phyloP scores from a whole-genome alignment of 1,140 invertebrate genomes.

The Cotesia glomerata region DNA sequence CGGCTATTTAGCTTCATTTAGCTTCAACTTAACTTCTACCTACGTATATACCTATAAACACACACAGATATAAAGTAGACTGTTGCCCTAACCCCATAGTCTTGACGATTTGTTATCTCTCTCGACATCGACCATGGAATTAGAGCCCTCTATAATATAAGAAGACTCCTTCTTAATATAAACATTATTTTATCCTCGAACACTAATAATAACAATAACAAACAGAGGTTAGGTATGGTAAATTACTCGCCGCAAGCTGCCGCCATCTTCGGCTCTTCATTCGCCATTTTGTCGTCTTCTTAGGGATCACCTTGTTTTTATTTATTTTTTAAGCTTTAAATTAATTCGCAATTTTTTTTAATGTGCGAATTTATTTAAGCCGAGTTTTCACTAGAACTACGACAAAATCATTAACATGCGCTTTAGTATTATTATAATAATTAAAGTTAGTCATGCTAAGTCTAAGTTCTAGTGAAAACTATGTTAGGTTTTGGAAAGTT shows the following conservation, averaged over 20 bases:
- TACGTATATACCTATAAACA: too few relatives aligned
- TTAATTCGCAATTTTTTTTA: slow-evolving; percentile 6
- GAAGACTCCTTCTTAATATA: background rate
- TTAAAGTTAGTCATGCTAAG: background rate
- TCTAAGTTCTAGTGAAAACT: slow-evolving; percentile 57
- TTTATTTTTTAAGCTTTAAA: slow-evolving; percentile 35
- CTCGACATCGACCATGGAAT: too few relatives aligned
- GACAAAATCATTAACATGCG: background rate
- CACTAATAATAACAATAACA: slow-evolving; percentile 57
- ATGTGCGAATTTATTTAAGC: slow-evolving; percentile 5
- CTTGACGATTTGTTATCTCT: too few relatives aligned
- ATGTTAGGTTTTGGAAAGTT: slow-evolving; percentile 18
- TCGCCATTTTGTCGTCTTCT: slow-evolving; percentile 49
- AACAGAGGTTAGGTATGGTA: slow-evolving; percentile 61
- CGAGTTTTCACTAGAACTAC: slow-evolving; percentile 55
- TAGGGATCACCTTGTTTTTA: slow-evolving; percentile 47
- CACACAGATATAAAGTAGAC: too few relatives aligned
- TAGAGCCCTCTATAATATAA: background rate
- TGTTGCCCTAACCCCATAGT: too few relatives aligned
- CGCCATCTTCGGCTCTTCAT: slow-evolving; percentile 54
- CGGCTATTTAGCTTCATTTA: slow-evolving; percentile 48
- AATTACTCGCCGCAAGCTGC: slow-evolving; percentile 63
- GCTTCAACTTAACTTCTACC: slow-evolving; percentile 48
- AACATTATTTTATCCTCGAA: background rate
- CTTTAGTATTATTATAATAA: background rate